These are phyloP conservation scores for Chrysolophus pictus DNA, from an alignment of 2,797 vertebrate genomes.

Conservation along the genomic window DNA sequence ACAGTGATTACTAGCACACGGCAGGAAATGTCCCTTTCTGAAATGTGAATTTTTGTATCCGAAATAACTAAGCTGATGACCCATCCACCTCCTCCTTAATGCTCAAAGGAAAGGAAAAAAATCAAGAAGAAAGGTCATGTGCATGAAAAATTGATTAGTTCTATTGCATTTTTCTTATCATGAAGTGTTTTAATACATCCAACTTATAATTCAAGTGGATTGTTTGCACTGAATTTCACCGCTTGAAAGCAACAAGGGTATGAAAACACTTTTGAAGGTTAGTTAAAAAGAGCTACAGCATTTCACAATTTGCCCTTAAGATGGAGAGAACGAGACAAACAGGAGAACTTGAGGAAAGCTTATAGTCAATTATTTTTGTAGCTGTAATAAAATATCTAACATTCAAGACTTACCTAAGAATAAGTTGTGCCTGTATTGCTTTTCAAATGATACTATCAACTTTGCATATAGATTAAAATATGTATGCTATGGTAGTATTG, in stretches of 20 bases:
- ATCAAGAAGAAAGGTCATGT: neutral
- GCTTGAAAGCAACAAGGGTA: neutral
- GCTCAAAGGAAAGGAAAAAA: neutral
- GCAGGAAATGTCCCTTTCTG: neutral
- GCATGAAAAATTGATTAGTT: neutral
- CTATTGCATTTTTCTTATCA: neutral
- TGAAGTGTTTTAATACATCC: neutral
- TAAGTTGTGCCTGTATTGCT: constrained; percentile 2
- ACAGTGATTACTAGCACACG: neutral
- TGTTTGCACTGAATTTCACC: neutral
- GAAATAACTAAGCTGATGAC: neutral
- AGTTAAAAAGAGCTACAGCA: constrained; percentile 22
- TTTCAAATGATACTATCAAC: constrained; percentile 23
- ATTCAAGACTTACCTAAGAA: neutral
- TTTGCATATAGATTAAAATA: constrained; percentile 61
- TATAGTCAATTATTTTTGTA: neutral
- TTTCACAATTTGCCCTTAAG: neutral
- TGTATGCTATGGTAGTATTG: neutral
- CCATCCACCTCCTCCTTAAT: neutral
- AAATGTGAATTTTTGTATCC: neutral
- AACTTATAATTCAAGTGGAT: neutral
- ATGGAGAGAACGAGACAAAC: neutral
- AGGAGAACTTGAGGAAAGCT: neutral
- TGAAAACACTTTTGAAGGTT: constrained; percentile 25
- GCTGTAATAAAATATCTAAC: neutral